Conservation (phyloP, 2,888 invertebrate species). For the Odontocerum albicorne region DNA sequence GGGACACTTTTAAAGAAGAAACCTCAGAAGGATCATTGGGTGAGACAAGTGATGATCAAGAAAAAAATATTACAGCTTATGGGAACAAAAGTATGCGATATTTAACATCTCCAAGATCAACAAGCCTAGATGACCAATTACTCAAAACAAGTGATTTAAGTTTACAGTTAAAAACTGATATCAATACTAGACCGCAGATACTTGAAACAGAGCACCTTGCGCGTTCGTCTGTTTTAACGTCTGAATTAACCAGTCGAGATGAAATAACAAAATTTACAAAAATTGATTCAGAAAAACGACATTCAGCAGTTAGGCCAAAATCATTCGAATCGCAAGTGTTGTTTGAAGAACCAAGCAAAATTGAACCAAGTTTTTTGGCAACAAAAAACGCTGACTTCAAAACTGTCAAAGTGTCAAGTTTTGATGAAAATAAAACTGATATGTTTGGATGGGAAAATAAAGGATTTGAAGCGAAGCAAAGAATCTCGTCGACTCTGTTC, state of each 20-base stretch:
- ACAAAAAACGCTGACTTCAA: too few species aligned
- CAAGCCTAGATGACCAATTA: constrained; percentile 33
- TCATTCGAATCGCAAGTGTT: constrained; percentile 19
- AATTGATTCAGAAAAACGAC: not conserved
- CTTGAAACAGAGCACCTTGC: not conserved
- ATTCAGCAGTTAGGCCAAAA: constrained; percentile 11
- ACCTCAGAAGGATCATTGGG: constrained; percentile 15
- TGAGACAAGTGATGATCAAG: constrained; percentile 20
- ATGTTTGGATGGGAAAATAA: constrained; percentile 58
- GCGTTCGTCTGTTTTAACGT: not conserved
- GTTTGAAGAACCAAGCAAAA: not conserved
- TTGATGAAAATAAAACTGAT: constrained; percentile 48
- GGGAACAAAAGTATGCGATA: constrained; percentile 23
- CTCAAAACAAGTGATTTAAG: constrained; percentile 14
- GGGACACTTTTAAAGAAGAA: constrained; percentile 30
- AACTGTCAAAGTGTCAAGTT: not conserved
- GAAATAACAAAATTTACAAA: not conserved
- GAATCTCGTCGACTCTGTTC: constrained; percentile 10
- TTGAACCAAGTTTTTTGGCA: too few species aligned
- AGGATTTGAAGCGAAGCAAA: constrained; percentile 44
- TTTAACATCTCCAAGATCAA: constrained; percentile 32
- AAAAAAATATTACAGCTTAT: constrained; percentile 13
- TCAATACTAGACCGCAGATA: not conserved
- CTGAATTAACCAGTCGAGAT: not conserved
- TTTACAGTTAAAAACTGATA: not conserved